phyloP scores from a whole-genome alignment of 2,888 invertebrate genomes.

The Phortica magna region DNA sequence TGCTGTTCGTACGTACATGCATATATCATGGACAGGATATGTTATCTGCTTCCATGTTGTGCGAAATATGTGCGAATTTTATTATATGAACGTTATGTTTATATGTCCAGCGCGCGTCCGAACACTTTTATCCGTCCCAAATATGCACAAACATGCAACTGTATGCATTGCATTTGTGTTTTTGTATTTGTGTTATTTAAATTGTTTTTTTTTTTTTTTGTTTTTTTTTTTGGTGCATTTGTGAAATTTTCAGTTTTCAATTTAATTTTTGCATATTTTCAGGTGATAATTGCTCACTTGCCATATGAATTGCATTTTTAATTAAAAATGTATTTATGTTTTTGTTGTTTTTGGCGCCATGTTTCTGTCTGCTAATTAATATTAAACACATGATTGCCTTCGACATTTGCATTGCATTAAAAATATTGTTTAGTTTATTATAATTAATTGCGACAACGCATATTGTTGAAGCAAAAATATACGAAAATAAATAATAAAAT shows the following conservation, averaged over 20 bases:
- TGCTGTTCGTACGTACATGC: conserved; percentile 10
- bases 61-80: conserved; percentile 75
- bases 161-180: neutral
- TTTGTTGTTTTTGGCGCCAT: conserved; percentile 55
- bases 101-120: conserved; percentile 62
- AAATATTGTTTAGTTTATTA: conserved; percentile 70
- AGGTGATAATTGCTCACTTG: conserved; percentile 77
- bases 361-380: conserved; percentile 67
- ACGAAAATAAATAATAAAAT: neutral
- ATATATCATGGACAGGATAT: conserved; percentile 62
- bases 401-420: conserved; percentile 64
- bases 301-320: conserved; percentile 76
- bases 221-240: conserved; percentile 37
- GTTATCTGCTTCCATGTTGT: conserved; percentile 65
- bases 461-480: neutral
- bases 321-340: conserved; percentile 69
- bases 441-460: conserved; percentile 63
- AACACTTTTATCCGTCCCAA: conserved; percentile 44
- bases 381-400: conserved; percentile 74
- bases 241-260: conserved; percentile 55
- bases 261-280: conserved; percentile 78
- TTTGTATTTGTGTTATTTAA: conserved; percentile 48
- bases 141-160: conserved; percentile 33
- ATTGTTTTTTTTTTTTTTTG: conserved; percentile 48
- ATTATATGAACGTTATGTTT: conserved; percentile 75